Base-by-base conservation (phyloP, 1,140 invertebrate species). In the Drosophila ananassae region DNA sequence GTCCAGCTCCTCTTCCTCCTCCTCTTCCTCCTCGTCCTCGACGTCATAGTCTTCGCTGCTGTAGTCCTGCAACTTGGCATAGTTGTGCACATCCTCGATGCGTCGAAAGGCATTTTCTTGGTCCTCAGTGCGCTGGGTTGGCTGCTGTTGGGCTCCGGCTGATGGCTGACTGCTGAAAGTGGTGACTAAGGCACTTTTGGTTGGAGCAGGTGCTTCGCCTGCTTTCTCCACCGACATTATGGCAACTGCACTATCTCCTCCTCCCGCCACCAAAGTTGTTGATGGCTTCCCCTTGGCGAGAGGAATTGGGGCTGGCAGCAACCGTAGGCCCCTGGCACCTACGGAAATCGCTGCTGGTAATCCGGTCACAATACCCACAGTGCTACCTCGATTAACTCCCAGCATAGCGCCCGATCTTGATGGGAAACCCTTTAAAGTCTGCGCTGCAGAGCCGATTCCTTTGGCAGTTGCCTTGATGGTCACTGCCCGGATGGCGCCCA, bases 31-130 rank as follows among this genome's bases (percentile, higher is more conserved):
- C 0, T 84, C 82, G 2, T 77, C 80, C 0, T 77, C 76, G 4
- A 75, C 77, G 1, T 85, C 81, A 0, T 78, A 73, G 24, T 77
- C 82, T 61, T 79, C 87, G 57, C 68, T 83, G 53, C 68, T 78
- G 44, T 71, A 68, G 10, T 55, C 50, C 32, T 90, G 76, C 59
- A 87, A 51, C 71, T 91, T 91, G 22, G 90, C 89, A 80, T 91
- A 91, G 57, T 91, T 91, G 58, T 91, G 90, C 50, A 91, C 90
- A 77, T 90, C 90, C 50, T 91, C 90, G 61, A 91, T 91, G 54
- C 68, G 90, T 24, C 84, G 90, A 90, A 91, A 90, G 69, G 90
- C 90, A 81, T 91, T 78, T 83, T 91, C 84, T 80, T 91, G 90
- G 84, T 91, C 80, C 55, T 89, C 90, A 66, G 80, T 91, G 28